Evolutionary conservation across 2,888 invertebrate genomes (phyloP).

Genomic region (Antheraea yamamai): DNA sequence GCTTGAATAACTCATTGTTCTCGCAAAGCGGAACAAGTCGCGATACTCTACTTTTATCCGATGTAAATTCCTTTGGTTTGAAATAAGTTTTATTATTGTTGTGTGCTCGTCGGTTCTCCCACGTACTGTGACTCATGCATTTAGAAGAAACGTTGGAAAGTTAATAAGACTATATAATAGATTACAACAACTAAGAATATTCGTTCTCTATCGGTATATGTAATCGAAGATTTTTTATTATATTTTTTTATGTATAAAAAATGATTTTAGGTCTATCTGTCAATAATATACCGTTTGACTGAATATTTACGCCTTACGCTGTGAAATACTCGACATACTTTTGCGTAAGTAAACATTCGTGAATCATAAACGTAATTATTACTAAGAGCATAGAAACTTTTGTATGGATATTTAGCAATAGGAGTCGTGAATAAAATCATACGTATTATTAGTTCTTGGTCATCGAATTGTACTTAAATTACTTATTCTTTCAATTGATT

Average conservation of each 20-base stretch:
- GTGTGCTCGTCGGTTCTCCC: conserved; percentile 45
- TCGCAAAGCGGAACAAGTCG: conserved; percentile 37
- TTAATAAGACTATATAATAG: background rate
- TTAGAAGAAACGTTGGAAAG: conserved; percentile 15
- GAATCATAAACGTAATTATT: background rate
- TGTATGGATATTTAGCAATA: background rate
- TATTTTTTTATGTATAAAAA: background rate
- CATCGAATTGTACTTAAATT: no score
- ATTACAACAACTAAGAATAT: background rate
- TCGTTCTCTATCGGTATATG: background rate
- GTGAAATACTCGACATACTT: no score
- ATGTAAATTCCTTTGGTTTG: conserved; percentile 7
- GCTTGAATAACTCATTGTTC: conserved; percentile 65
- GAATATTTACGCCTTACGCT: no score
- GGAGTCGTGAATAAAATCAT: background rate
- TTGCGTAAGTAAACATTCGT: no score
- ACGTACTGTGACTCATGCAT: conserved; percentile 44
- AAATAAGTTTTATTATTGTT: conserved; percentile 24
- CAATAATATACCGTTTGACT: no score
- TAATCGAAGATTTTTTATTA: background rate
- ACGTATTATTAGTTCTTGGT: no score
- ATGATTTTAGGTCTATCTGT: no score
- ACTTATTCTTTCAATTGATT: no score
- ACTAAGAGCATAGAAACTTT: background rate
- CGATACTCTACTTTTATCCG: conserved; percentile 28